Evolutionary conservation across 2,888 invertebrate species (phyloP), one percentile per base, ranked within the genome.

Genomic region (Plemyria rubiginata): DNA sequence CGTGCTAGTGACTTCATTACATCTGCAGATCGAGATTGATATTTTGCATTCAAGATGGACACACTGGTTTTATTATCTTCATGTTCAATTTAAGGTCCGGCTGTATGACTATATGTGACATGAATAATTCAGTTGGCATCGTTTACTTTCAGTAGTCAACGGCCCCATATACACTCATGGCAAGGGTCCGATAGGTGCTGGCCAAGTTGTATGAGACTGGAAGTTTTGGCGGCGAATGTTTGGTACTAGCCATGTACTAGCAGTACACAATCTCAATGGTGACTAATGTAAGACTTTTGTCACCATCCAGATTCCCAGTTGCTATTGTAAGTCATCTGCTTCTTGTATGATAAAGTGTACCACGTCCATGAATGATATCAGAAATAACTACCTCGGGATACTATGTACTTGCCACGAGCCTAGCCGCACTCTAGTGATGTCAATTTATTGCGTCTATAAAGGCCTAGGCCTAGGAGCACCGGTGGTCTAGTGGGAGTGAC

Each of bases 71-170:
- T 65, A 62, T 58, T 60, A 60, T 54, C 59, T 57, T 56, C 54
- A 57, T 65, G 62, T 66, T 54, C 56, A 66, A 60, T 60, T 68
- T 63, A 45, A 52, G 52, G 65, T 59, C 58, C 58, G 64, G 58
- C 41, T 55, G 51, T 61, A 45, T 45, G 16, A 58, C 46, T 54
- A 48, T 63, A 57, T 62, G 65, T 48, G 57, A 13, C 43, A 62
- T 72, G 72, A 72, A 72, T 72, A 65, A 72, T 71, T 68, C 70
- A 71, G 50, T 16, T 59, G 67, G 43, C 66, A 66, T 72, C 68
- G 68, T 68, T 68, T 67, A 59, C 62, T 70, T 70, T 66, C 60
- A 70, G 62, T 62, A 56, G 57, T 43, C 12, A 11, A 22, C 8
- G 40, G 13, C 6, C n/a, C 11, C 57, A 29, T n/a, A 45, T 45